Evolutionary conservation across 1,140 invertebrate species (phyloP), one percentile per base, ranked within the genome.

Genomic region (Zophobas morio): DNA sequence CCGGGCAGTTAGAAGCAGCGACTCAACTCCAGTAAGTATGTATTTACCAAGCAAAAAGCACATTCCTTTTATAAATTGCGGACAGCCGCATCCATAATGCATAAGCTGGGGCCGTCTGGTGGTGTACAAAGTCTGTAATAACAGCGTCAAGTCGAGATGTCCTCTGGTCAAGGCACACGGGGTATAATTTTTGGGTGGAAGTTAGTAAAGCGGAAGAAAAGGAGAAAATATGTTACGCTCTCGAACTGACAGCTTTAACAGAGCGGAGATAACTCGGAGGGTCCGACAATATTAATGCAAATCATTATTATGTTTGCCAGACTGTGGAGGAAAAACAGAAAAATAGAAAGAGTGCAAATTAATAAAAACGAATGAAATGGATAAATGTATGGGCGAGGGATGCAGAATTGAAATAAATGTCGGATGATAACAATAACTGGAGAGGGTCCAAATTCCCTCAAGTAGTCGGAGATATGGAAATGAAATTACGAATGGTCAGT

Each of bases 141-240:
- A 81, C 74, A 51, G 36, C 6, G 42, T 39, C 75, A 75, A 72
- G 47, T 72, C 49, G 77, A 80, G 77, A 79, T 83, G 54, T 80
- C 79, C 78, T 78, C 75, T 77, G 82, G 82, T 83, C 82, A 83
- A 82, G 80, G 79, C 79, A 75, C 60, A 75, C 6, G 42, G 42
- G 76, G 80, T 81, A 83, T 83, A 82, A 83, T 83, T 83, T 83
- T 83, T 82, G 81, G 81, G 79, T 77, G 71, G 71, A 80, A 78
- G 42, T 75, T 78, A 80, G 73, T 82, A 74, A 72, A 54, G 46
- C 46, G 81, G 74, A 75, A 74, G 82, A 80, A 83, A 83, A 77
- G 71, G 72, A 82, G 79, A 78, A 82, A 83, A 83, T 83, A 83
- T 83, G 82, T 83, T 82, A 83, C 76, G 80, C 76, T 83, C 81